Conservation (phyloP, 2,113 vertebrate species). For the Cichladusa arquata region DNA sequence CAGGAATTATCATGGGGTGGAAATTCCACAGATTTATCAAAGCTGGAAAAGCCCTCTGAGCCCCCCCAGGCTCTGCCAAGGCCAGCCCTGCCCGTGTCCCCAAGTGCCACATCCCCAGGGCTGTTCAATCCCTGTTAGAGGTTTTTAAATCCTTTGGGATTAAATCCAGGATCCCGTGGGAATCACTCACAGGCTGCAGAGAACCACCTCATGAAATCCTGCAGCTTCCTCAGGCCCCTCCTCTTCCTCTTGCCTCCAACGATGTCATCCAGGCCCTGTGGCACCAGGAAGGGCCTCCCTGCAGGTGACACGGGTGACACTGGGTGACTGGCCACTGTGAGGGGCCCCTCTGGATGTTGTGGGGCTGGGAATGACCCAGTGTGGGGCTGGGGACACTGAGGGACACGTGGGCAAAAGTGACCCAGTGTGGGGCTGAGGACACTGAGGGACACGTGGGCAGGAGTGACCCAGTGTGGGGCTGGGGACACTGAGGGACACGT, state of each 20-base stretch:
- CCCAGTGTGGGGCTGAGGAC: too few relatives aligned
- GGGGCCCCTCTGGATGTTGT: background rate
- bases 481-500: too few relatives aligned
- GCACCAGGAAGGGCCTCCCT: slow-evolving; percentile 83
- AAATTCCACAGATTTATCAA: background rate
- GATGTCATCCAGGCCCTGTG: slow-evolving; percentile 65
- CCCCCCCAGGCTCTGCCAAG: background rate
- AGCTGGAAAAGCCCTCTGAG: background rate
- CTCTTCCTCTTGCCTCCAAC: slow-evolving; percentile 82
- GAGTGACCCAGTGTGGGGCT: too few relatives aligned
- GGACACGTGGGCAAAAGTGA: too few relatives aligned
- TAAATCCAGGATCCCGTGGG: accelerated
- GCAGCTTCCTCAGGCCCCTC: slow-evolving; percentile 56
- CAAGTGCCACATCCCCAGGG: background rate
- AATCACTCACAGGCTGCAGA: slow-evolving; percentile 77
- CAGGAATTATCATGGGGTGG: background rate
- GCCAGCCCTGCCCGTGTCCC: background rate
- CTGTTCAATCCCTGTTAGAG: background rate
- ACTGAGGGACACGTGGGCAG: too few relatives aligned
- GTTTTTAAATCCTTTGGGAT: background rate
- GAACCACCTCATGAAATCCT: slow-evolving; percentile 87
- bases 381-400: background rate
- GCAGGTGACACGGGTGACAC: background rate
- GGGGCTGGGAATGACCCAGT: background rate
- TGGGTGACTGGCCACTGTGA: accelerated